phyloP scores from a whole-genome alignment of 2,797 vertebrate species.

The Aplochiton taeniatus region DNA sequence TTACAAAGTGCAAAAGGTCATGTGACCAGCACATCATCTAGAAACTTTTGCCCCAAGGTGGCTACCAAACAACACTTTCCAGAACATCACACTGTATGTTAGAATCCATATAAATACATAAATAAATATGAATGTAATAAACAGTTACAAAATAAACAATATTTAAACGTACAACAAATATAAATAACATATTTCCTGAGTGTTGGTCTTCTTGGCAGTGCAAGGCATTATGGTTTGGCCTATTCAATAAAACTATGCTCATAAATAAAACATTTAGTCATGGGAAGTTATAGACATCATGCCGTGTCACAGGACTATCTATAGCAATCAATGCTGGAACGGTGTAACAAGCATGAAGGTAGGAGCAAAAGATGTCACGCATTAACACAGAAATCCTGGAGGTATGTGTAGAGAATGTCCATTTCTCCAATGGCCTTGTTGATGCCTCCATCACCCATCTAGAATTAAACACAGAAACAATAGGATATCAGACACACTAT shows the following conservation, averaged over 20 bases:
- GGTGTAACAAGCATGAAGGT: too few species aligned
- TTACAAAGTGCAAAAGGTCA: not conserved
- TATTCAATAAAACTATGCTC: not conserved
- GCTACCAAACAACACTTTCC: not conserved
- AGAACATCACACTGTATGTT: not conserved
- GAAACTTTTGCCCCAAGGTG: slow-evolving; percentile 2
- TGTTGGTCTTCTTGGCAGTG: not conserved
- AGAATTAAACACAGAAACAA: slow-evolving; percentile 34
- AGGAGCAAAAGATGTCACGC: not conserved
- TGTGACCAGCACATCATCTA: slow-evolving; percentile 13
- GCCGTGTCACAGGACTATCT: not conserved
- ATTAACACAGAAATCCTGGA: slow-evolving; percentile 45
- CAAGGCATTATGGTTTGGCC: not conserved
- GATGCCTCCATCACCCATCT: slow-evolving; percentile 73
- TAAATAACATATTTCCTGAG: not conserved
- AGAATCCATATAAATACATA: slow-evolving; percentile 48
- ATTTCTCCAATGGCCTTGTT: slow-evolving; percentile 82
- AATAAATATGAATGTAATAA: slow-evolving; percentile 19
- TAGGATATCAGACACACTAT: not conserved
- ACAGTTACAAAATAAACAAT: slow-evolving; percentile 38
- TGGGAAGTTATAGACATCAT: not conserved
- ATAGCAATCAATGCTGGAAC: not conserved
- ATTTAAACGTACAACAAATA: slow-evolving; percentile 14
- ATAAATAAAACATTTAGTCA: too few species aligned
- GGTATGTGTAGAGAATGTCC: slow-evolving; percentile 72